Conservation (phyloP, 37 sponge, comb jelly and placozoan species). For the Ephydatia muelleri region DNA sequence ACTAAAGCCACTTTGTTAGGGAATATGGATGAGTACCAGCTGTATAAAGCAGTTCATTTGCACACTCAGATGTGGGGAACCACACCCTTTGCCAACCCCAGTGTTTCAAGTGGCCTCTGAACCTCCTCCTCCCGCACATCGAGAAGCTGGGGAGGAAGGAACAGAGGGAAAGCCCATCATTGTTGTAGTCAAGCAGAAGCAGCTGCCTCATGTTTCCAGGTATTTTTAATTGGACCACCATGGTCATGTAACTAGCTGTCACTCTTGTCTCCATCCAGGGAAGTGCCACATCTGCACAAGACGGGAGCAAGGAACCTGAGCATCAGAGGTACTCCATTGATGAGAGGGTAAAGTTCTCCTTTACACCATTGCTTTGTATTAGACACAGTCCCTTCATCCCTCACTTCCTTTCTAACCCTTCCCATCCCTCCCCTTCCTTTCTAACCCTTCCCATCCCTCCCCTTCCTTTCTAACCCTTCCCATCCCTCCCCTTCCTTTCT, state of each 20-base stretch:
- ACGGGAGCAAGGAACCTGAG: not conserved
- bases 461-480: not conserved
- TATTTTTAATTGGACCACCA: not conserved
- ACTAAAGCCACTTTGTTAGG: no score
- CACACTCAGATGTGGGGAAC: not conserved
- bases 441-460: no score
- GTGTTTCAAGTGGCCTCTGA: not conserved
- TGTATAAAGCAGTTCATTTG: not conserved
- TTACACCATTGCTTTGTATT: not conserved
- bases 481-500: not conserved
- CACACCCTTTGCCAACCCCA: not conserved
- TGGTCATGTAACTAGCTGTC: no score
- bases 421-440: not conserved
- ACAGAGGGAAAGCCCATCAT: no score
- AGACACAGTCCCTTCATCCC: not conserved
- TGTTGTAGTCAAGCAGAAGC: not conserved
- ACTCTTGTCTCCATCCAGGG: not conserved
- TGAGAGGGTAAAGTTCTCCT: not conserved
- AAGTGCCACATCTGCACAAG: not conserved
- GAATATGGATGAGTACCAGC: no score
- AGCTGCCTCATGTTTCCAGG: not conserved
- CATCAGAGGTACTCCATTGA: not conserved
- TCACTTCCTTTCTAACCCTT: not conserved
- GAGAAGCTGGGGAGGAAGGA: not conserved
- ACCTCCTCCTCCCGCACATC: not conserved